Evolutionary conservation across 2,113 vertebrate genomes (phyloP).

Genomic region (Clinocottus analis): DNA sequence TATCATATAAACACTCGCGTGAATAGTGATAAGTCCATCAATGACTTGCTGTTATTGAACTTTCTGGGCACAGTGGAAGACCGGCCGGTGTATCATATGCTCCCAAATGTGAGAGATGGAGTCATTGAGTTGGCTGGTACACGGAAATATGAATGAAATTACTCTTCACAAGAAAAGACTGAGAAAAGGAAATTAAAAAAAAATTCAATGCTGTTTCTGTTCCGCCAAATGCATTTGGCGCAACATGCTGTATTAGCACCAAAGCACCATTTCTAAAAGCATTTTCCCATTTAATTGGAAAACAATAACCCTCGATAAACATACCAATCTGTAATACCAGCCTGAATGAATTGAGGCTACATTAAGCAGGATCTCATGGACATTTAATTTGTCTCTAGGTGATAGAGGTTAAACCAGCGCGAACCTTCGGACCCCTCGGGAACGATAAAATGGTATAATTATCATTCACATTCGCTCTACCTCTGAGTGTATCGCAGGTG

Average conservation of each 20-base stretch:
- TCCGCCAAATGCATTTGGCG: neutral
- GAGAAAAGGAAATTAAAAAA: neutral
- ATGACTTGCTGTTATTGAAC: conserved; percentile 8
- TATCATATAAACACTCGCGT: neutral
- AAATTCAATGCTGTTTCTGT: neutral
- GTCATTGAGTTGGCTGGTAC: neutral
- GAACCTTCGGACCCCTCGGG: conserved; percentile 12
- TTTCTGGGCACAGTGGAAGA: conserved; percentile 8
- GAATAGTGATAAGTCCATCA: neutral
- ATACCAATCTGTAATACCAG: neutral
- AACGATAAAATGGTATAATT: conserved; percentile 36
- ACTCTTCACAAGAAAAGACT: neutral
- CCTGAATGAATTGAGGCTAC: conserved; percentile 27
- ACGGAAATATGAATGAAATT: neutral
- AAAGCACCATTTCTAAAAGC: neutral
- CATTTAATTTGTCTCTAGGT: conserved; percentile 38
- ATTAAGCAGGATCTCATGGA: conserved; percentile 23
- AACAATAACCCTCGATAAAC: conserved; percentile 16
- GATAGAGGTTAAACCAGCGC: conserved; percentile 11
- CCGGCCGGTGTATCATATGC: neutral
- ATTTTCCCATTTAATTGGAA: conserved; percentile 14
- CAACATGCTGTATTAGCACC: conserved; percentile 7
- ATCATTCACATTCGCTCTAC: conserved; percentile 23
- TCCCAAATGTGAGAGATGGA: neutral
- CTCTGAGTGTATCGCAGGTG: neutral